Base-by-base conservation (phyloP, 2,888 invertebrate species). In the Bimastos eiseni region DNA sequence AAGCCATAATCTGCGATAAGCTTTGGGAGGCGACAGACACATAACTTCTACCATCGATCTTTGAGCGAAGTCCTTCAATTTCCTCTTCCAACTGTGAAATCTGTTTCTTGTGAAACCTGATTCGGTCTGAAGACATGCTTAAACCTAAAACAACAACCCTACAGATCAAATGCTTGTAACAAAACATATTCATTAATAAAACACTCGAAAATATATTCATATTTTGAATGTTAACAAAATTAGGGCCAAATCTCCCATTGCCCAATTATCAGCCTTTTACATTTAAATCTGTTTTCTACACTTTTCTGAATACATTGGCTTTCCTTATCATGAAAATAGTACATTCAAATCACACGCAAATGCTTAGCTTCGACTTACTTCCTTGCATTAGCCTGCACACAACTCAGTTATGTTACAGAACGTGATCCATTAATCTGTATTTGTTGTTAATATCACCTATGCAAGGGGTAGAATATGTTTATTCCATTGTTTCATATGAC, bases 51-150 rank as follows among this genome's bases (percentile, higher is more conserved):
- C 30, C 70, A 70, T 70, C n/a, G 11, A 70, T 70, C 11, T 70
- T 70, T n/a, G 70, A 70, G 30, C 13, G n/a, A 70, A 70, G 70
- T 1, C 70, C 8, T 70, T 70, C 70, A n/a, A n/a, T 70, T 70
- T 70, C 70, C 8, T 4, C 70, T 70, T 70, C 70, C 70, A 70
- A n/a, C 70, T n/a, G 70, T n/a, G 13, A 70, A 70, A 70, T 70
- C 70, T 70, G 70, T 70, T 70, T 8, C n/a, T 70, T 70, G 70
- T 70, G n/a, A 4, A 70, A n/a, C 30, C 1, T n/a, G 30, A 70
- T n/a, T 70, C 70, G 70, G 70, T 70, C 70, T n/a, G 70, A 70
- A 70, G 70, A 30, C 70, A n/a, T 70, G n/a, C n/a, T n/a, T 70
- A 70, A 8, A n/a, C n/a, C 70, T 70, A 11, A 8, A 70, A 0